Base-by-base conservation (phyloP, 2,888 invertebrate genomes). In the Dinocampus coccinellae region DNA sequence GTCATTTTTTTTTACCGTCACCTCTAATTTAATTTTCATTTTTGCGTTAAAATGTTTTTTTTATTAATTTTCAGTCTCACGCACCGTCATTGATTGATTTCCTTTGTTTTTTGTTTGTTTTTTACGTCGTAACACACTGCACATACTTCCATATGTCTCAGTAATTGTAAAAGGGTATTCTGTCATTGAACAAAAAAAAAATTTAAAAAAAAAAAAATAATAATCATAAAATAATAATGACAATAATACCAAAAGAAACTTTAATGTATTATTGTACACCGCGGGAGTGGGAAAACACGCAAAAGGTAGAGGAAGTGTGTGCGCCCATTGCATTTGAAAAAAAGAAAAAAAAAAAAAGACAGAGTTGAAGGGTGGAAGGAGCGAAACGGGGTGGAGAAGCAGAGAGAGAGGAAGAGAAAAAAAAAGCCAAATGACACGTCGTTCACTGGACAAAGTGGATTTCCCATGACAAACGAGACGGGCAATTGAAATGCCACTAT, bases 381-480 rank as follows among this genome's bases (percentile, higher is more conserved):
- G 16, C 16, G 16, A n/a, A n/a, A n/a, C n/a, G n/a, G n/a, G n/a
- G n/a, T n/a, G 22, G 33, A 22, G 4, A 1, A n/a, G 9, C 34
- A 29, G 1, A n/a, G 11, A n/a, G 13, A 36, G 7, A 34, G n/a
- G 24, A 33, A 22, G 52, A 29, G 24, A 47, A 64, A 39, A 34
- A 34, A 60, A 60, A 29, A 24, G 26, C 63, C 39, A 62, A 70
- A 70, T 70, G 64, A 60, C 64, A 70, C 64, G 63, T 70, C 64
- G 63, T 70, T 65, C 57, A 22, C 26, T 22, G 22, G 13, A 26
- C 26, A 55, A 55, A 55, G 24, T 55, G 53, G 26, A 55, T 55
- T 55, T 55, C 26, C 63, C 73, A 68, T 76, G 74, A 76, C 71
- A 73, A 76, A 76, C 64, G 73, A 73, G 73, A 74, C 72, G n/a